Base-by-base conservation (phyloP, 1,140 invertebrate species). In the Meteorus sp. region DNA sequence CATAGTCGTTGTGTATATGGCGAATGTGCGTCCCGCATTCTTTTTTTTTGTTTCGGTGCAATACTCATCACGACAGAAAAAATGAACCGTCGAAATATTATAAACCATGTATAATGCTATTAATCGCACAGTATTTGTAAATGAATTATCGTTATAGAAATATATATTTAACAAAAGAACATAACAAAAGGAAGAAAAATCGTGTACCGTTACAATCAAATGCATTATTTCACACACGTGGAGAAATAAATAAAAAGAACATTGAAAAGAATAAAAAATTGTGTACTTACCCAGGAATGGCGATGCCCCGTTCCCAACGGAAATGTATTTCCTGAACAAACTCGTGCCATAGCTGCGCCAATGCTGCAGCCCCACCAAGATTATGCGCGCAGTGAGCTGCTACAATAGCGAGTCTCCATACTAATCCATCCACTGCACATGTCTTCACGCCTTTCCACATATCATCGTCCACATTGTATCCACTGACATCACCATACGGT, bases 281-380 rank as follows among this genome's bases (percentile, higher is more conserved):
- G 43, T 58, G 68, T 47, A 89, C 90, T 90, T 79, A 95, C 93
- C 93, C 94, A 11, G 91, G 88, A 61, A 98, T 87, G 9, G 84
- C 66, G 55, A 90, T 85, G 29, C 81, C 84, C 65, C 89, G 89
- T 62, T 97, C 93, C 92, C 93, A 96, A 23, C 95, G 80, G 69
- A 91, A 93, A 54, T 94, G 84, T 63, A 98, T 85, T 75, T 98
- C 94, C 61, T 94, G 86, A 0, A 90, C 85, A 71, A 98, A 90
- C 70, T 97, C 94, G 67, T 93, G 90, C 94, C 95, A 97, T 0
- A 98, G 70, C 70, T 97, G 93, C 1, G 92, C 91, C 23, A 96
- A 83, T 56, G 92, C 89, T 33, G 83, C 77, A 0, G 89, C 66
- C 0, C 92, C 90, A n/a, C 93, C 93, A 37, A 90, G 82, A 62